Base-by-base conservation (phyloP, 2,797 vertebrate genomes). In the Cynopterus sphinx region DNA sequence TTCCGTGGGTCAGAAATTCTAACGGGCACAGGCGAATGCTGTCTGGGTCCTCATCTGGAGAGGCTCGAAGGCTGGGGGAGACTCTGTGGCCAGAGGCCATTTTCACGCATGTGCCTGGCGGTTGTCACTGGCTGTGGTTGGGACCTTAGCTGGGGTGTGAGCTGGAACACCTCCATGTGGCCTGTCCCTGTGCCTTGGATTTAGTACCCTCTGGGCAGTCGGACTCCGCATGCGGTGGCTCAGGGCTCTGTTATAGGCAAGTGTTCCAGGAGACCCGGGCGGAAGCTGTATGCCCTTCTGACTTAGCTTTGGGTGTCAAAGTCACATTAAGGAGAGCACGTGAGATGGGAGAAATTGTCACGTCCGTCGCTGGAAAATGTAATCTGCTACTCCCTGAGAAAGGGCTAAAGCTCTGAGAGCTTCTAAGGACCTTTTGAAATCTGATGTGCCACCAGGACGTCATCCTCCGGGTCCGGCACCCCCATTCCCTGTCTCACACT, bases 31-130 rank as follows among this genome's bases (percentile, higher is more conserved):
- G 46, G 1, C 0, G 28, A 75, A 6, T 15, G 59, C 28, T 36
- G 53, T 79, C 70, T 13, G 51, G 73, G 78, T 57, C 36, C 51
- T 61, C n/a, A 4, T 77, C 63, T 17, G 55, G 53, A 36, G 36
- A 36, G 10, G 21, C 28, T 22, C 21, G 63, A 78, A 61, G 91
- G 4, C 73, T 15, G 2, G 12, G 31, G 41, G 24, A 13, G 28
- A 16, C 67, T 19, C 2, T 16, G 0, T 57, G 63, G 49, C 15
- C 22, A 57, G 86, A 46, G 55, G 33, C 36, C 6, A 2, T 79
- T 26, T 17, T n/a, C 68, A 21, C 24, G 39, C 11, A 0, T 0
- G 9, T 0, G 53, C 55, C 63, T 15, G 65, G 70, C 9, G 5
- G 51, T 24, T 31, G 73, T 39, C 13, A 31, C 79, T 26, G 74